Conservation (phyloP, 2,888 invertebrate species). For the Plemyria rubiginata region DNA sequence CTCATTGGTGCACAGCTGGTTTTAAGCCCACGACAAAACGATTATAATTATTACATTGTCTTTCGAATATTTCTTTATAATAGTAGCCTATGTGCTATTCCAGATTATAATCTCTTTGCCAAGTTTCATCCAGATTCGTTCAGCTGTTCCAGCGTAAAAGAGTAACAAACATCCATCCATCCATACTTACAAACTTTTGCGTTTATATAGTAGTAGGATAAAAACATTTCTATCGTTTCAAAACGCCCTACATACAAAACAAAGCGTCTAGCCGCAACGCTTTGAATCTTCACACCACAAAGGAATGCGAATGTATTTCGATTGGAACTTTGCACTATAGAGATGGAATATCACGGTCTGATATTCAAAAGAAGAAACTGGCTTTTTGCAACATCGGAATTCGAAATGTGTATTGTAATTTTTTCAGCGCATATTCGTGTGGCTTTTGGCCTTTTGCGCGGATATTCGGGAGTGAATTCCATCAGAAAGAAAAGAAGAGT, state of each 20-base stretch:
- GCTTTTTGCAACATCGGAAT: conserved; percentile 17
- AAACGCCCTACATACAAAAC: conserved; percentile 26
- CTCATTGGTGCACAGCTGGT: too few species aligned
- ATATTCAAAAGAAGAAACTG: conserved; percentile 25
- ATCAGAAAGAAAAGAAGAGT: background rate
- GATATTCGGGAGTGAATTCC: background rate
- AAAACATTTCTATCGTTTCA: conserved; percentile 7
- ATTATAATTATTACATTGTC: too few species aligned
- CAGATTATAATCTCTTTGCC: too few species aligned
- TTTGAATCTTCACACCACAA: conserved; percentile 33
- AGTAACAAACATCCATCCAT: too few species aligned
- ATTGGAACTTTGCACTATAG: conserved; percentile 30
- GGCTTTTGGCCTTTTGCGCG: conserved; percentile 7
- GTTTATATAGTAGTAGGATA: too few species aligned
- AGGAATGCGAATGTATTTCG: conserved; percentile 36
- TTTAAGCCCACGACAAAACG: too few species aligned
- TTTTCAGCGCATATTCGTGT: conserved; percentile 7
- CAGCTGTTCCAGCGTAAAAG: too few species aligned
- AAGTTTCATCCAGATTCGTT: too few species aligned
- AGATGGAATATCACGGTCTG: conserved; percentile 24
- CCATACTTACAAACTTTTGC: too few species aligned
- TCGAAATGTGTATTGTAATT: conserved; percentile 19
- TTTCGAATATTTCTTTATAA: too few species aligned
- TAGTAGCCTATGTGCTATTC: too few species aligned
- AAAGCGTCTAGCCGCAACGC: conserved; percentile 28